Evolutionary conservation across 1,140 invertebrate genomes (phyloP).

Genomic region (Elysia chlorotica): DNA sequence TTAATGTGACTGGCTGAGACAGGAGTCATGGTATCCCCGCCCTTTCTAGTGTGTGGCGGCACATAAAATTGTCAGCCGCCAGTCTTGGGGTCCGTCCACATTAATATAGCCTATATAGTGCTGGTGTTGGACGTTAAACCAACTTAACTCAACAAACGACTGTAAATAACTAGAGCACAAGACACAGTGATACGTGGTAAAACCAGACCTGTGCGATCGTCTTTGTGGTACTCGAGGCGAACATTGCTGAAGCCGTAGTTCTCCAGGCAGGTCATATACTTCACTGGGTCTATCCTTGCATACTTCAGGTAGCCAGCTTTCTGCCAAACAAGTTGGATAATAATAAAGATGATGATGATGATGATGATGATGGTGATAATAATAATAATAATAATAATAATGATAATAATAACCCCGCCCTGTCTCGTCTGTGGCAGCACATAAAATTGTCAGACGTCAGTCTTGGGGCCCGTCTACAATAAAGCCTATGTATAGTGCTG

Average conservation of each 20-base stretch:
- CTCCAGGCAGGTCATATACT: constrained; percentile 38
- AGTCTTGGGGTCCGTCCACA: not conserved
- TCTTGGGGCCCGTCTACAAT: too few species aligned
- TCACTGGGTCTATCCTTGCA: constrained; percentile 31
- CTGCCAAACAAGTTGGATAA: not conserved
- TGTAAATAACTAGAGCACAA: not conserved
- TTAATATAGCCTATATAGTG: not conserved
- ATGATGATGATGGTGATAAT: too few species aligned
- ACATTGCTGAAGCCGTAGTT: constrained; percentile 40
- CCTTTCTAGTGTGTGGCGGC: too few species aligned
- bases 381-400: too few species aligned
- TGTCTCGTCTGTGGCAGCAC: too few species aligned
- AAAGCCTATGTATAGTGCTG: too few species aligned
- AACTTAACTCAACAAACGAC: not conserved
- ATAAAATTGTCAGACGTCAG: too few species aligned
- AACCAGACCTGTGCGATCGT: constrained; percentile 8
- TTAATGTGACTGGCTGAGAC: too few species aligned
- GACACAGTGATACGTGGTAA: not conserved
- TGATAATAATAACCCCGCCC: too few species aligned
- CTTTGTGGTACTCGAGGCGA: constrained; percentile 26
- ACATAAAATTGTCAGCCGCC: not conserved
- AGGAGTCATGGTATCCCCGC: too few species aligned
- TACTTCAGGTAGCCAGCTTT: constrained; percentile 32
- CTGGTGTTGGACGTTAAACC: too few species aligned
- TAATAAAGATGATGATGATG: not conserved